Base-by-base conservation (phyloP, 1,140 invertebrate genomes). In the Drosophila truncata region DNA sequence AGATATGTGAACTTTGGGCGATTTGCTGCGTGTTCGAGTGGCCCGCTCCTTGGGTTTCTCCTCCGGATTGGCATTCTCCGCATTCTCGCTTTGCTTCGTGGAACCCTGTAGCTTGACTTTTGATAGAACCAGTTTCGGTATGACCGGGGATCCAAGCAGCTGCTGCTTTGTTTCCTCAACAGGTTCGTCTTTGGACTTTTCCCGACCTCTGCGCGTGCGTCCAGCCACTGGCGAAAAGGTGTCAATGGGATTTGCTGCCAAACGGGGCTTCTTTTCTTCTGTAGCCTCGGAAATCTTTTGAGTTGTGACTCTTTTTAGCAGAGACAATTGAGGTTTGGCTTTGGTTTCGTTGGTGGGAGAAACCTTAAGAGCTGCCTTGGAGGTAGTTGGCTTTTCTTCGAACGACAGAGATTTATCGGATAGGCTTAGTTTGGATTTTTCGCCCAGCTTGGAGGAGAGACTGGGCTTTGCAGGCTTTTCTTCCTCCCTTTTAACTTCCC, bases 1-100 rank as follows among this genome's bases (percentile, higher is more conserved):
- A 0, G 91, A 92, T 9, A 92, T 92, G 49, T 78, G 80, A 9
- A 82, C 61, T 33, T 90, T 91, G 13, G 91, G 91, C 0, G 91
- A 92, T 50, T 92, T 91, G 55, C 91, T 92, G 13, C 91, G 77
- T 0, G 75, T 74, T 10, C 91, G 82, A 0, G 77, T 66, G 0
- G 39, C 55, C 9, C 62, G 58, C 13, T 16, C 35, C 31, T 16
- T 49, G 10, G n/a, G 41, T 14, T 44, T 18, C 35, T 70, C 35
- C 33, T 59, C 69, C n/a, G 86, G 77, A 49, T 81, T 72, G 8
- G 66, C 62, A 20, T 85, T 88, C 60, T 78, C 82, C 10, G 69
- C 20, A 54, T 88, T 55, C n/a, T 54, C 67, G n/a, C 57, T 88
- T 0, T 52, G 47, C 47, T 75, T 82, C 14, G n/a, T 80, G 13